Evolutionary conservation across 2,888 invertebrate genomes (phyloP).

Genomic region (Pristionchus fissidentatus): DNA sequence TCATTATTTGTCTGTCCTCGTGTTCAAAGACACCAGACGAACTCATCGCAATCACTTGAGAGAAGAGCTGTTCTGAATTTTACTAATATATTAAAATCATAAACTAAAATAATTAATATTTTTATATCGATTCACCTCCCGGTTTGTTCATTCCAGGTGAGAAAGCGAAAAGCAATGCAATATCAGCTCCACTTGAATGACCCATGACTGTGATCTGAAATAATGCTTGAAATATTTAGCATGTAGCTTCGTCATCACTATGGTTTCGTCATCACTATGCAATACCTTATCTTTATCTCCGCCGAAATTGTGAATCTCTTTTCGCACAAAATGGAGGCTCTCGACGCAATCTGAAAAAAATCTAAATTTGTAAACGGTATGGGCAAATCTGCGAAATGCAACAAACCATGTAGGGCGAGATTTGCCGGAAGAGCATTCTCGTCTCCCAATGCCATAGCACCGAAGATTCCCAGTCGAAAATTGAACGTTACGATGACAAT

Average conservation of each 20-base stretch:
- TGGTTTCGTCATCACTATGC: not conserved
- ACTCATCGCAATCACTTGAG: too few relatives aligned
- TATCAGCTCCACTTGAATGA: not conserved
- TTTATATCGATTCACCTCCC: not conserved
- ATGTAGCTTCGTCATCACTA: too few relatives aligned
- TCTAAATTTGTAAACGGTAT: not conserved
- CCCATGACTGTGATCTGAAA: not conserved
- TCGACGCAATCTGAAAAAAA: not conserved
- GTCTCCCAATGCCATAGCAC: not conserved
- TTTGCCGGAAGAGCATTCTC: constrained; percentile 9
- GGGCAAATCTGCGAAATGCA: too few relatives aligned
- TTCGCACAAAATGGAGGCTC: not conserved
- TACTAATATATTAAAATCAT: too few relatives aligned
- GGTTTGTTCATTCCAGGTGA: not conserved
- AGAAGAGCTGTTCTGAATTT: too few relatives aligned
- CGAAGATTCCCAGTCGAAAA: not conserved
- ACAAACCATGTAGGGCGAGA: constrained; percentile 7
- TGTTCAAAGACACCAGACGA: too few relatives aligned
- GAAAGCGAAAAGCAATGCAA: not conserved
- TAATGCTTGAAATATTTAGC: not conserved
- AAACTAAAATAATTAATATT: too few relatives aligned
- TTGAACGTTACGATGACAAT: not conserved
- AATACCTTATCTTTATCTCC: constrained; percentile 39
- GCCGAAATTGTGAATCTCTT: not conserved
- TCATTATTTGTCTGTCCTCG: too few relatives aligned